Conservation (phyloP, 2,888 invertebrate genomes). For the Tridacna gigas region DNA sequence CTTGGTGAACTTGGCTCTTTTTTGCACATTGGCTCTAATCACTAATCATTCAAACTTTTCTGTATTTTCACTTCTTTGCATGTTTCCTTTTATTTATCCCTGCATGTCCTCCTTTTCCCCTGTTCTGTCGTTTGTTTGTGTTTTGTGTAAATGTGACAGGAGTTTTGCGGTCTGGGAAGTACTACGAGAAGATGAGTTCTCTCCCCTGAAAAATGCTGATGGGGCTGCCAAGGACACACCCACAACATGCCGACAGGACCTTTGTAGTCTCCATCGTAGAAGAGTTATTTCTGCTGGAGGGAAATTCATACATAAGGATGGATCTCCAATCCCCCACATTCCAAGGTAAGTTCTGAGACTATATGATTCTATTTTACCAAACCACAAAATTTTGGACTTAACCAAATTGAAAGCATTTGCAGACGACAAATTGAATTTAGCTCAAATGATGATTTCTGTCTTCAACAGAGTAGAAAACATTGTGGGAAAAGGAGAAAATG, state of each 20-base stretch:
- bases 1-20: no score
- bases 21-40: no score
- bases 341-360: constrained; percentile 79
- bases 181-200: constrained; percentile 96
- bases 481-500: no score
- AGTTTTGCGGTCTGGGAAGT: constrained; percentile 93
- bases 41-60: no score
- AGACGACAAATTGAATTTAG: no score
- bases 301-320: constrained; percentile 86
- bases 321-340: constrained; percentile 84
- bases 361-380: neutral
- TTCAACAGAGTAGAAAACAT: no score
- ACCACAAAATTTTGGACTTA: no score
- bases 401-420: no score
- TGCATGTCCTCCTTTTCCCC: neutral
- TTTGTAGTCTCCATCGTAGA: constrained; percentile 86
- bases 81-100: neutral
- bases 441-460: no score
- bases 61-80: no score
- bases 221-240: constrained; percentile 95
- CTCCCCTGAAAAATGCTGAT: constrained; percentile 97
- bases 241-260: constrained; percentile 92
- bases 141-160: constrained; percentile 79
- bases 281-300: constrained; percentile 94
- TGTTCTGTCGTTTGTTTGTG: constrained; percentile 40